Evolutionary conservation across 2,113 vertebrate genomes (phyloP).

Genomic region (Charadrius vociferus): DNA sequence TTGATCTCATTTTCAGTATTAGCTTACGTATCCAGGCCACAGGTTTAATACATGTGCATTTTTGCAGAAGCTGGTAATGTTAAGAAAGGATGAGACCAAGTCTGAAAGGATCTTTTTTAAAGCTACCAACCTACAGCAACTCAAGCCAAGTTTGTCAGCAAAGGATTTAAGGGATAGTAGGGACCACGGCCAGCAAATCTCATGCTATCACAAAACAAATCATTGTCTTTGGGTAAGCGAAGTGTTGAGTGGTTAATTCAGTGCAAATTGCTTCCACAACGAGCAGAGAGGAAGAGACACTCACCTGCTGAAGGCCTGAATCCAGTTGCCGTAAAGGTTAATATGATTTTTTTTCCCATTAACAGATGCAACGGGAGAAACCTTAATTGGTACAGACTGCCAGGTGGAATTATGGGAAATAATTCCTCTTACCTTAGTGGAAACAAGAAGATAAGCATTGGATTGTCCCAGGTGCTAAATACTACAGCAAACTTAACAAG

Average conservation of each 20-base stretch:
- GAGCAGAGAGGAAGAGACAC: neutral
- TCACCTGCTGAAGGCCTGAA: neutral
- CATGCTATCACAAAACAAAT: neutral
- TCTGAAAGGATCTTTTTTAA: neutral
- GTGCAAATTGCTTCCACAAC: neutral
- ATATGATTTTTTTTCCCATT: neutral
- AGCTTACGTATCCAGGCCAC: fast-evolving
- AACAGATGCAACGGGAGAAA: neutral
- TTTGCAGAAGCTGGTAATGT: neutral
- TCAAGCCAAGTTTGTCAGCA: neutral
- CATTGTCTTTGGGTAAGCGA: neutral
- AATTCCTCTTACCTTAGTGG: neutral
- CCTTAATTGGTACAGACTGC: neutral
- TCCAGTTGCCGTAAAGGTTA: neutral
- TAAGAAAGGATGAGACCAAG: neutral
- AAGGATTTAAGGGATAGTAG: neutral
- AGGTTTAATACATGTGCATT: neutral
- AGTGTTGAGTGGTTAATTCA: neutral
- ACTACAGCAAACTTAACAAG: neutral
- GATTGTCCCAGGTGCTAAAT: neutral
- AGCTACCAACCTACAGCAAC: neutral
- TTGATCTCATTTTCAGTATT: neutral
- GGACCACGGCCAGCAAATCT: neutral
- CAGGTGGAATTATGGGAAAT: neutral
- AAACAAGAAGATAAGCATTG: neutral